A percentile compares a stretch with the other conserved stretches of the same genome.
Conservation (phyloP, 2,113 vertebrate genomes). For the Accipiter virgatus region DNA sequence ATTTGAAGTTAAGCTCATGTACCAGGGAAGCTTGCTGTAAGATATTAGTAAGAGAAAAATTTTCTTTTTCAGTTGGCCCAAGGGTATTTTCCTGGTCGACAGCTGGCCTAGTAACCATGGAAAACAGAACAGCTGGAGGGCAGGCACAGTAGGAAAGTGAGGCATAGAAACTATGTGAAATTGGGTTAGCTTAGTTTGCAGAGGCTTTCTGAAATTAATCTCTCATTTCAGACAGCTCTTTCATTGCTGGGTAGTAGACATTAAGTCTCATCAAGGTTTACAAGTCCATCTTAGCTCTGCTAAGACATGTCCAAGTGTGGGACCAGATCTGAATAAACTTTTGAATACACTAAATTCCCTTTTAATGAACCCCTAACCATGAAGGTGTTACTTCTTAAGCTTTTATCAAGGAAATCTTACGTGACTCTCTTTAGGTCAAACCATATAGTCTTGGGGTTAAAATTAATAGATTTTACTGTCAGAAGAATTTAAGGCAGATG, state of each 20-base stretch:
- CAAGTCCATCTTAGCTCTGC: not conserved
- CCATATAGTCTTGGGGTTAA: not conserved
- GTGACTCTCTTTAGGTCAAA: not conserved
- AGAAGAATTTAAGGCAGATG: not conserved
- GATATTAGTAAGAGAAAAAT: conserved; percentile 4
- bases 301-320: not conserved
- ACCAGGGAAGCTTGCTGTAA: not conserved
- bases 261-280: not conserved
- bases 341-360: not conserved
- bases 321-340: not conserved
- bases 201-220: not conserved
- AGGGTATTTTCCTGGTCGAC: not conserved
- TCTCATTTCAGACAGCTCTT: not conserved
- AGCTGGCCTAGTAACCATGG: conserved; percentile 45
- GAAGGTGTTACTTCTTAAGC: not conserved
- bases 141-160: conserved; percentile 6
- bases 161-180: not conserved
- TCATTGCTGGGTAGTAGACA: not conserved
- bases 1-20: not conserved
- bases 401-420: not conserved
- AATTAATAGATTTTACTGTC: not conserved
- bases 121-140: conserved; percentile 40
- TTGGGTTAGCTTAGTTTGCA: not conserved
- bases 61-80: not conserved
- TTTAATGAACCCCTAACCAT: not conserved